These are phyloP conservation scores for Synergus itoensis DNA, from an alignment of 2,888 invertebrate genomes.

Conservation along the genomic window DNA sequence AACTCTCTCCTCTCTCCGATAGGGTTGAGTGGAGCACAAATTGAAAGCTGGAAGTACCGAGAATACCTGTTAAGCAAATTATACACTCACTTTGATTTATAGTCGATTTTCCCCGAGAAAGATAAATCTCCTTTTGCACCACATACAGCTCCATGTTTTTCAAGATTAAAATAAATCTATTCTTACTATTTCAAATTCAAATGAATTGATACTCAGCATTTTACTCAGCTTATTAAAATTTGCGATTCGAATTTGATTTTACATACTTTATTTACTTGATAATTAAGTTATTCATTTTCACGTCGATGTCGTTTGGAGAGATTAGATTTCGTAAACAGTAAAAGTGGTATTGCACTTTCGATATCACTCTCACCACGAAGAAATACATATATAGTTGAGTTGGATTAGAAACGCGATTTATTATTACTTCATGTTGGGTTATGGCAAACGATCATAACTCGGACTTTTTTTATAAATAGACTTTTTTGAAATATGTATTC, in stretches of 20 bases:
- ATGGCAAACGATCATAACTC: conserved; percentile 6
- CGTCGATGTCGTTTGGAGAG: not conserved
- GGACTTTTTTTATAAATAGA: not conserved
- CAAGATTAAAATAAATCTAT: not conserved
- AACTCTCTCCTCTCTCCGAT: conserved; percentile 20
- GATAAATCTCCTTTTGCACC: not conserved
- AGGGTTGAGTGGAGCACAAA: conserved; percentile 1
- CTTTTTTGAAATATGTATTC: no score
- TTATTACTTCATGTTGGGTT: conserved; percentile 24
- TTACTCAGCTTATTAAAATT: not conserved
- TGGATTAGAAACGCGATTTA: conserved; percentile 19
- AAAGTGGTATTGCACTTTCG: conserved; percentile 28
- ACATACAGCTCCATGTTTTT: conserved; percentile 4
- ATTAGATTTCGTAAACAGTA: conserved; percentile 26
- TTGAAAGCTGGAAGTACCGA: conserved; percentile 8
- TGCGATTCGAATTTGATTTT: no score
- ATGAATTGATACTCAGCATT: not conserved
- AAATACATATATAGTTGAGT: not conserved
- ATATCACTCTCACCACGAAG: conserved; percentile 14
- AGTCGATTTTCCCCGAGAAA: not conserved
- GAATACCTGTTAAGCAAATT: not conserved
- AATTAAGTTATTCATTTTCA: not conserved
- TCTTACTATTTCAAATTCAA: not conserved
- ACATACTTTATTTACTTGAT: no score
- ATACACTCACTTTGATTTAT: not conserved